Conservation (phyloP, 2,113 vertebrate genomes). For the Bucco capensis region DNA sequence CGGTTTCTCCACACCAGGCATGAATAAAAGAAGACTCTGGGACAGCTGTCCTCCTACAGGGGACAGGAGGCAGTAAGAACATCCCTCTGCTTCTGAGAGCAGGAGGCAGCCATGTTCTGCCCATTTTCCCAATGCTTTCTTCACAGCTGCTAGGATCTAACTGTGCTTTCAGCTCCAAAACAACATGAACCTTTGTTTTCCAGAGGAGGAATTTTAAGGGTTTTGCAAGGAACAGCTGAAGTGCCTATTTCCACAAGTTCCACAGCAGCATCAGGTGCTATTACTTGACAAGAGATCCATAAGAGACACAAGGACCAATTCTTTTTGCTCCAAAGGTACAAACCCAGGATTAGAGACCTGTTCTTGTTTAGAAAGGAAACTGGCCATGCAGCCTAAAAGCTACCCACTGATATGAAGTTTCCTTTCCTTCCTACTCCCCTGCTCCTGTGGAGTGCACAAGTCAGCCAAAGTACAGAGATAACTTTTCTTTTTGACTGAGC, state of each 20-base stretch:
- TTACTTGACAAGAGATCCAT: neutral
- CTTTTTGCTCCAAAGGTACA: neutral
- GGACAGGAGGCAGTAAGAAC: neutral
- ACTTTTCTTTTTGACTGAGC: neutral
- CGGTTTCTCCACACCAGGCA: neutral
- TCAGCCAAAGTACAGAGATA: fast-evolving
- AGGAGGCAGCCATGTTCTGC: neutral
- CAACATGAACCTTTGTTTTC: neutral
- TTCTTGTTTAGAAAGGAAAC: neutral
- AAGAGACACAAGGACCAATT: neutral
- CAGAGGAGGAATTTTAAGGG: neutral
- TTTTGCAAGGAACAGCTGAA: neutral
- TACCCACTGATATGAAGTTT: neutral
- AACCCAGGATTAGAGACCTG: neutral
- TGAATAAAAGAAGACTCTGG: neutral
- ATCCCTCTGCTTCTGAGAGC: neutral
- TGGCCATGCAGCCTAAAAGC: neutral
- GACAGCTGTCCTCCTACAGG: neutral
- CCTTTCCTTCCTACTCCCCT: neutral
- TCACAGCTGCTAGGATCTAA: neutral
- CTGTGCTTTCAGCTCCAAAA: neutral
- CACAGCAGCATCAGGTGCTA: neutral
- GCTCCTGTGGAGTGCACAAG: neutral
- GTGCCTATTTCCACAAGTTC: neutral
- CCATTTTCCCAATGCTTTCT: neutral